Conservation (phyloP, 2,113 vertebrate genomes). For the Centropus bengalensis region DNA sequence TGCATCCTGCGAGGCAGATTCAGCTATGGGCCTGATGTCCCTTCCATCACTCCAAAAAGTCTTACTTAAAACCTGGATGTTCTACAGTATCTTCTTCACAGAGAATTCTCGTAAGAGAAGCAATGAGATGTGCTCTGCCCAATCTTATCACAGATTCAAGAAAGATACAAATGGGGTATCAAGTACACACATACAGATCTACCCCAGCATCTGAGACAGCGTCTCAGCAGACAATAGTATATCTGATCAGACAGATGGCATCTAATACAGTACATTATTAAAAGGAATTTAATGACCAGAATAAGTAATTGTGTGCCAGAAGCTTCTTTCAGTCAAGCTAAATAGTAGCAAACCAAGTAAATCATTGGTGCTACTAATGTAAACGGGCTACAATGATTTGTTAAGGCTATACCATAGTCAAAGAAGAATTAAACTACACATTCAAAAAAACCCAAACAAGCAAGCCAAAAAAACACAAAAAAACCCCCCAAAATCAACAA, state of each 20-base stretch:
- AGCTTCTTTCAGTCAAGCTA: slow-evolving; percentile 9
- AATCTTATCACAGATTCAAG: background rate
- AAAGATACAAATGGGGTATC: background rate
- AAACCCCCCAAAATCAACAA: background rate
- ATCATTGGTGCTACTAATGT: background rate
- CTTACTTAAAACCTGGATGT: background rate
- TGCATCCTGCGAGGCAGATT: background rate
- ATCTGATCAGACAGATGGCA: background rate
- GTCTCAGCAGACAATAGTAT: background rate
- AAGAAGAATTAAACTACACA: background rate
- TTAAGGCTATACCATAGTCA: background rate
- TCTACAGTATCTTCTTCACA: background rate
- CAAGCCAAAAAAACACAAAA: too few species aligned
- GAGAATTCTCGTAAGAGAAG: background rate
- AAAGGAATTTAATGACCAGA: slow-evolving; percentile 29
- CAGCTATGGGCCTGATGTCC: background rate
- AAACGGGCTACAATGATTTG: background rate
- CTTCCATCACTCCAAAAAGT: accelerated
- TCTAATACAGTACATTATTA: background rate
- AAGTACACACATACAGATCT: background rate
- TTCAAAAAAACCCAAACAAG: background rate
- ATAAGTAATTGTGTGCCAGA: background rate
- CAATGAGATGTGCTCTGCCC: background rate
- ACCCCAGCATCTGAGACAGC: background rate
- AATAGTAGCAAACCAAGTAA: background rate